Base-by-base conservation (phyloP, 2,888 invertebrate species). In the Lepidochrysops patricia region DNA sequence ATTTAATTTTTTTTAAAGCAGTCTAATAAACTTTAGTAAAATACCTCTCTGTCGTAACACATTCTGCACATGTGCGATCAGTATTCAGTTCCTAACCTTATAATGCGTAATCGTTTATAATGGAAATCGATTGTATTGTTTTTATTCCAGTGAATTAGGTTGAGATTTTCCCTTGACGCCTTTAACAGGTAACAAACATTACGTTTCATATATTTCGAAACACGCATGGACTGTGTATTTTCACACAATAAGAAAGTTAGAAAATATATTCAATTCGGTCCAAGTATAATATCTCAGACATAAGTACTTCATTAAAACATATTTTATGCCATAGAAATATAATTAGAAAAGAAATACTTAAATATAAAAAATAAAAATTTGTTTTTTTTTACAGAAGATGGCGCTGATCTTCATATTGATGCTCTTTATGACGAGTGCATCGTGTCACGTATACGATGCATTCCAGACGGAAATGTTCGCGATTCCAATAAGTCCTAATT, bases 391-490 rank as follows among this genome's bases (percentile, higher is more conserved):
- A 61, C 69, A 76, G 76, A 63, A 62, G 56, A 69, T 68, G 69
- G 65, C 60, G 59, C 64, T 70, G 59, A 60, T 62, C 60, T 62
- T 71, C 48, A 49, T 70, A 29, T 62, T 74, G 25, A 64, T 76
- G 34, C 60, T 78, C 56, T 66, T 70, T 26, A 62, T 66, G 4
- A 62, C 70, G 13, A 68, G 68, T n/a, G 66, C 69, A 6, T 68
- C 71, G 13, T 67, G 69, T 15, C 77, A 82, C 60, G 71, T 75
- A 2, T 81, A 87, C 74, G 92, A 91, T 77, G 91, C 93, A 9
- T 82, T 92, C 48, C 92, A 92, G 79, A 93, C 95, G 0, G 94
- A 95, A 86, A 93, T 96, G 74, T 96, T 95, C 82, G 91, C 94
- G 34, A 93, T 95, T 74, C 92, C 93, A 67, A 92, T 96, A 72